Conservation (phyloP, 2,797 vertebrate species). For the Monodelphis domestica region DNA sequence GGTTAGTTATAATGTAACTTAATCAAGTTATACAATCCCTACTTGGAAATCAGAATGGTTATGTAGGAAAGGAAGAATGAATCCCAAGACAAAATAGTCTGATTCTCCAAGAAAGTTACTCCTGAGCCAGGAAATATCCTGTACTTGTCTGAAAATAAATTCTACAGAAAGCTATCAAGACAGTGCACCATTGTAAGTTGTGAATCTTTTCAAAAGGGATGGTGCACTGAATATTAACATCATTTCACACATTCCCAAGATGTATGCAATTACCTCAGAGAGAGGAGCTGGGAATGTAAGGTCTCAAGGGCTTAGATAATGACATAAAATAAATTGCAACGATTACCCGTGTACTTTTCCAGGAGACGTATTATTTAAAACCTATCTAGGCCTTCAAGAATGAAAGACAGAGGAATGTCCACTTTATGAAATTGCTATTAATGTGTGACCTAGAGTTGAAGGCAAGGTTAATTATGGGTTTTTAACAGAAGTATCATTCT, state of each 20-base stretch:
- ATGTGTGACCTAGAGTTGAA: slow-evolving; percentile 86
- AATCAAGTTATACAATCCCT: slow-evolving; percentile 37
- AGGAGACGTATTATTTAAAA: slow-evolving; percentile 88
- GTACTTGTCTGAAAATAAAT: slow-evolving; percentile 66
- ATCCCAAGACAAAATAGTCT: slow-evolving; percentile 48
- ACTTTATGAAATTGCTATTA: slow-evolving; percentile 90
- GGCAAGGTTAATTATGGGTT: slow-evolving; percentile 90
- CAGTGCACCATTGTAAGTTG: slow-evolving; percentile 73
- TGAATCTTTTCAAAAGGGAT: slow-evolving; percentile 77
- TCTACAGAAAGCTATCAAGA: slow-evolving; percentile 69
- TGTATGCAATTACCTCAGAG: slow-evolving; percentile 86
- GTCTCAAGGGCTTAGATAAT: slow-evolving; percentile 87
- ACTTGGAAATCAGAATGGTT: slow-evolving; percentile 58
- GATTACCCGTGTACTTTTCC: slow-evolving; percentile 89
- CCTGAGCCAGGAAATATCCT: slow-evolving; percentile 49
- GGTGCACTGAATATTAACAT: slow-evolving; percentile 83
- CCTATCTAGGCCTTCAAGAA: slow-evolving; percentile 84
- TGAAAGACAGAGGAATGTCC: slow-evolving; percentile 89
- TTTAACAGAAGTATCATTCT: slow-evolving; percentile 88
- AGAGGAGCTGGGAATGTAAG: slow-evolving; percentile 83
- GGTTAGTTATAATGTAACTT: slow-evolving; percentile 41
- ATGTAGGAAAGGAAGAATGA: slow-evolving; percentile 24
- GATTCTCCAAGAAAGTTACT: slow-evolving; percentile 64
- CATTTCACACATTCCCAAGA: slow-evolving; percentile 86
- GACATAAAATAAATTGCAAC: slow-evolving; percentile 93